Base-by-base conservation (phyloP, 2,888 invertebrate genomes). In the Conistra vaccinii region DNA sequence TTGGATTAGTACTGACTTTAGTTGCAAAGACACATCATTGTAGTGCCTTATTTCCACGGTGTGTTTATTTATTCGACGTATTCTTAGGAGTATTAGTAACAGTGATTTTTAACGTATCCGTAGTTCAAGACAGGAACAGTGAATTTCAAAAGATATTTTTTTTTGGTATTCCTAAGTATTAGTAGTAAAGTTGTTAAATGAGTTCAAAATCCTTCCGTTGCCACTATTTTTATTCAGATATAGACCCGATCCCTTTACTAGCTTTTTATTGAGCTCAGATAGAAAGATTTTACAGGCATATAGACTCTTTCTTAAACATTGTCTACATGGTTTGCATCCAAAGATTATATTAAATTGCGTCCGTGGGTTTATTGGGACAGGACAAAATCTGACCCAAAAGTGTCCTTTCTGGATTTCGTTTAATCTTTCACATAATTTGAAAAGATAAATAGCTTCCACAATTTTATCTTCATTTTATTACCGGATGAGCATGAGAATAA, bases 1-100 rank as follows among this genome's bases (percentile, higher is more conserved):
- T 93, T 90, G 92, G 92, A 93, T 93, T 93, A 93, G 82, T 88
- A 90, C 88, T 88, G 88, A 89, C 88, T 91, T 89, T 85, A 89
- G 87, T 87, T 89, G 74, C 81, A 80, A 88, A 89, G 87, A 90
- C 90, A 91, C 90, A 90, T 81, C 57, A 67, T 66, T 69, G 42
- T 63, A 80, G 72, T 78, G 55, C 63, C 68, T 70, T 79, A 78
- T 76, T 77, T 73, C 55, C 48, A 29, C 65, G 65, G 26, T 26
- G 39, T 76, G 76, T 76, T 81, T 81, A 69, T 75, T 75, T 77
- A 69, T 72, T 73, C 45, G 23, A 42, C 20, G 12, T 53, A 35
- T 63, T 78, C 60, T 60, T 68, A 12, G 14, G 14, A 51, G 23
- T n/a, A 20, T 77, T 63, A 39, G 29, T 72, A 26, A n/a, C 74